phyloP scores from a whole-genome alignment of 2,797 vertebrate species.

The Emydoidea blandingii region DNA sequence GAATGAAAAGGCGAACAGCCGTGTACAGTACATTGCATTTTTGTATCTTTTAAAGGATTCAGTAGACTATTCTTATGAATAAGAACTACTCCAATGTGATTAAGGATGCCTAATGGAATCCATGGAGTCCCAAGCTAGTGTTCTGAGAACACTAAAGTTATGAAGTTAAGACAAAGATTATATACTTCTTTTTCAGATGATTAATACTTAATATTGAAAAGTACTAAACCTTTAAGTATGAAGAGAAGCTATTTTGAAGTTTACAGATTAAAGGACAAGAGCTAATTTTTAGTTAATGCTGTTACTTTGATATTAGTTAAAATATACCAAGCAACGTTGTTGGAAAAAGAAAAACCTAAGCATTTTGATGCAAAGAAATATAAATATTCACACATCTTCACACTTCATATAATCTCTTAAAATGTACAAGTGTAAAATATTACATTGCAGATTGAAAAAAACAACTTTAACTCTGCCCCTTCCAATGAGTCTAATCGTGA shows the following conservation, averaged over 20 bases:
- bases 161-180: background rate
- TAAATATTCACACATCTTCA: background rate
- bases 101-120: background rate
- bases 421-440: background rate
- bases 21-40: accelerated
- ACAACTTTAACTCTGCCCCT: background rate
- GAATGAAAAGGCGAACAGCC: background rate
- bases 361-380: background rate
- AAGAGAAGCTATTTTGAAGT: background rate
- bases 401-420: background rate
- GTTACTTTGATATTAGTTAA: background rate
- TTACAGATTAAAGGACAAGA: background rate
- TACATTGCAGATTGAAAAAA: background rate
- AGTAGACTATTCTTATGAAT: background rate
- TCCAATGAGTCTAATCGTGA: background rate
- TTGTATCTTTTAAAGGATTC: background rate
- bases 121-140: background rate
- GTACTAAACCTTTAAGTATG: background rate
- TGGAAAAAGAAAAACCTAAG: background rate
- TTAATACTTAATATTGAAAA: background rate
- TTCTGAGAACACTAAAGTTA: background rate
- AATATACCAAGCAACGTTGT: background rate
- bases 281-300: background rate
- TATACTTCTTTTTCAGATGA: background rate
- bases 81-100: accelerated